Conservation (phyloP, 2,113 vertebrate genomes). For the Ursus arctos region DNA sequence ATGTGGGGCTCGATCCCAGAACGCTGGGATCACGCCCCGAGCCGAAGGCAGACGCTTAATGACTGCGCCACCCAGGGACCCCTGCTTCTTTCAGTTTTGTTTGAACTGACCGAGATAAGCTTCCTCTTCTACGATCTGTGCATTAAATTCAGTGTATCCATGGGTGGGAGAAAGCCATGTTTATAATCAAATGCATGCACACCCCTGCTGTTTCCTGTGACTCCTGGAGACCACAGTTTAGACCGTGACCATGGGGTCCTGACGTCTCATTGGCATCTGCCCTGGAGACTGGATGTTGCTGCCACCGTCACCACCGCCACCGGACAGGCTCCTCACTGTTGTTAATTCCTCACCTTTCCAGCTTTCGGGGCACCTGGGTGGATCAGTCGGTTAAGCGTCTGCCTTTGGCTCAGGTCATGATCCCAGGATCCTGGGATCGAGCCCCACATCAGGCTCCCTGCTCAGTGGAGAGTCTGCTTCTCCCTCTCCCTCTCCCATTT, state of each 20-base stretch:
- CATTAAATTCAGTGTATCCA: background rate
- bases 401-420: background rate
- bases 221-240: background rate
- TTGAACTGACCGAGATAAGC: background rate
- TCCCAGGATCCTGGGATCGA: too few species aligned
- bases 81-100: background rate
- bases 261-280: background rate
- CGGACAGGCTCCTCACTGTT: background rate
- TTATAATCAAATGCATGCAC: background rate
- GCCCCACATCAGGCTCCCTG: too few species aligned
- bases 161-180: background rate
- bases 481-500: background rate
- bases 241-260: background rate
- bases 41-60: too few species aligned
- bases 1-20: too few species aligned
- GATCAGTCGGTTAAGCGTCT: too few species aligned
- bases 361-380: background rate
- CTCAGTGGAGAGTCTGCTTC: too few species aligned
- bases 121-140: background rate
- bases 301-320: background rate
- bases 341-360: background rate
- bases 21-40: too few species aligned
- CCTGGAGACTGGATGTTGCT: background rate
- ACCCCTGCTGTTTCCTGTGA: background rate
- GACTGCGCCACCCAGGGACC: too few species aligned